These are phyloP conservation scores for Gracilinanus agilis DNA, from an alignment of 2,113 vertebrate genomes.

Conservation along the genomic window DNA sequence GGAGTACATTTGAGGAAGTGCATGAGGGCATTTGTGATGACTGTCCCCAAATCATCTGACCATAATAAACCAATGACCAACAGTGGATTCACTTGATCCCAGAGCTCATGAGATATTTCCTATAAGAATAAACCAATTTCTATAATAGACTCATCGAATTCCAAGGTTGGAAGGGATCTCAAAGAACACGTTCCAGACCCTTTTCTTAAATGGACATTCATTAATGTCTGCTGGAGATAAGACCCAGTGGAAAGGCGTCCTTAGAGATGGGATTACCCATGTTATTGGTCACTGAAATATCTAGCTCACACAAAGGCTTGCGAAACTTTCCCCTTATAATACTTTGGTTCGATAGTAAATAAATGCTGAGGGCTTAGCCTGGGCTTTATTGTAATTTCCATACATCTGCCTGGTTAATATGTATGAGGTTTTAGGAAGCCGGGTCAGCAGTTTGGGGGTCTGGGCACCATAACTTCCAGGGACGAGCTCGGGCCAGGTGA, in stretches of 20 bases:
- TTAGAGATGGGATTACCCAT: not conserved
- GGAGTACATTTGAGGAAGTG: not conserved
- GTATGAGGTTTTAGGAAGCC: not conserved
- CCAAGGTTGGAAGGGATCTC: not conserved
- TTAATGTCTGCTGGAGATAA: not conserved
- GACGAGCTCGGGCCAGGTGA: not conserved
- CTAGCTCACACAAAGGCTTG: not conserved
- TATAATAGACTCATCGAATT: not conserved
- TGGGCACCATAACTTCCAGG: not conserved
- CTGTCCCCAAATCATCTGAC: not conserved
- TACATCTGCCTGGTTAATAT: not conserved
- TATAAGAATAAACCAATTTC: not conserved
- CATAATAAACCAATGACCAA: not conserved
- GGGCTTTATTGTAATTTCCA: not conserved
- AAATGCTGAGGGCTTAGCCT: not conserved
- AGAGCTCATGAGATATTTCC: not conserved
- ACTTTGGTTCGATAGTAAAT: not conserved
- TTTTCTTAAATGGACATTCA: not conserved
- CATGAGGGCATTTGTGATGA: not conserved
- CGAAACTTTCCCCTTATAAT: not conserved
- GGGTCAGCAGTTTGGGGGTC: not conserved
- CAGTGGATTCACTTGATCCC: not conserved
- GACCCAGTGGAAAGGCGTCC: not conserved
- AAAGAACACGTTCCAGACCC: not conserved
- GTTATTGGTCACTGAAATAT: not conserved